phyloP scores from a whole-genome alignment of 2,888 invertebrate genomes.

The Nephrotoma appendiculata region DNA sequence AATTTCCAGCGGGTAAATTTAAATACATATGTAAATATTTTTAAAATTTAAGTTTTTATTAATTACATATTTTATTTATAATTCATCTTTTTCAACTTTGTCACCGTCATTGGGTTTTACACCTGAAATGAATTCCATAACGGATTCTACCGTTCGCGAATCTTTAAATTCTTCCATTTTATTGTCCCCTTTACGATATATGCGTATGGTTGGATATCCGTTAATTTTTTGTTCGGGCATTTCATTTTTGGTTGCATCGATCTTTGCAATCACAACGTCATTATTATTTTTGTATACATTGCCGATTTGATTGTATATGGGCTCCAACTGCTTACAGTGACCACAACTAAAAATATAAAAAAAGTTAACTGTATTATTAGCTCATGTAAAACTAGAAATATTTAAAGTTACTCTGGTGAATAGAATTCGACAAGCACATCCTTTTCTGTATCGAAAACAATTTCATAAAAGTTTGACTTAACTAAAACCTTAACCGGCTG shows the following conservation, averaged over 20 bases:
- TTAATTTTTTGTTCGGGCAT: background rate
- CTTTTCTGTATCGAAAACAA: background rate
- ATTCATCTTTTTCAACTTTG: background rate
- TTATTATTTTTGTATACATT: background rate
- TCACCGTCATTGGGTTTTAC: background rate
- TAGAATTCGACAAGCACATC: background rate
- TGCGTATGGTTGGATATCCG: background rate
- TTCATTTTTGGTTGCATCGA: background rate
- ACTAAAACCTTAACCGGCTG: background rate
- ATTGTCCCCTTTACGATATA: background rate
- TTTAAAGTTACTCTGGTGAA: background rate
- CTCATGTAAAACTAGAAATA: background rate
- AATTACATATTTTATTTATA: too few species aligned
- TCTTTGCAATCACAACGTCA: background rate
- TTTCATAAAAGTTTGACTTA: background rate
- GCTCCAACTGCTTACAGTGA: background rate
- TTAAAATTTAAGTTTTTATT: background rate
- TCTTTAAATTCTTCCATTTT: background rate
- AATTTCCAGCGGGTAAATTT: background rate
- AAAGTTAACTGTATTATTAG: background rate
- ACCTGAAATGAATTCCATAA: background rate
- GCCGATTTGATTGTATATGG: background rate
- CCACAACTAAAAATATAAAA: background rate
- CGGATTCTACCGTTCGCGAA: background rate
- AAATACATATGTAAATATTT: background rate